These are phyloP conservation scores for Nycticebus coucang DNA, from an alignment of 2,113 vertebrate genomes.

Conservation along the genomic window DNA sequence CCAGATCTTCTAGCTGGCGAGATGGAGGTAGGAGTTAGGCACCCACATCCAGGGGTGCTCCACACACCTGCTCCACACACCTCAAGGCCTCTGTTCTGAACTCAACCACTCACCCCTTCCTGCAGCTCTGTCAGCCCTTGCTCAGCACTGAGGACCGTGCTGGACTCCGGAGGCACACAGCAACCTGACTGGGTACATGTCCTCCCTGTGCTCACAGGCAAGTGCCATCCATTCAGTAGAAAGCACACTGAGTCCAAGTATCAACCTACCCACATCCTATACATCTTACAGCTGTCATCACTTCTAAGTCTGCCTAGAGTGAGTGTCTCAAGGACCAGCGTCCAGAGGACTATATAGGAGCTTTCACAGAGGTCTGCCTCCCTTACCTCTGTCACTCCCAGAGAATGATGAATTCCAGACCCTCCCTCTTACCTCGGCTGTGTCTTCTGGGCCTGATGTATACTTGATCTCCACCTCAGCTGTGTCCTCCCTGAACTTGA, in stretches of 20 bases:
- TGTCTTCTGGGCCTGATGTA: background rate
- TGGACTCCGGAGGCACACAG: background rate
- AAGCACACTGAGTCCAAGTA: background rate
- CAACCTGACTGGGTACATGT: background rate
- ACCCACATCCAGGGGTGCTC: too few relatives aligned
- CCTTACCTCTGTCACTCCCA: background rate
- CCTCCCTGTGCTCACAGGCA: background rate
- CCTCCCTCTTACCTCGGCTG: background rate
- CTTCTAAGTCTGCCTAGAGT: background rate
- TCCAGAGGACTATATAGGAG: background rate
- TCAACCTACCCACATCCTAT: background rate
- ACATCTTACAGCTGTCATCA: background rate
- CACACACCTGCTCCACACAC: too few relatives aligned
- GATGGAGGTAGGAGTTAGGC: background rate
- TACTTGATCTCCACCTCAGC: background rate
- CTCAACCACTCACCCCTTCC: background rate
- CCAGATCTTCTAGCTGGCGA: constrained; percentile 88
- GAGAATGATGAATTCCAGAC: background rate
- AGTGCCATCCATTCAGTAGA: background rate
- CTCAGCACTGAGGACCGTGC: background rate
- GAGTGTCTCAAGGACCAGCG: background rate
- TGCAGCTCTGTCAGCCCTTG: accelerated
- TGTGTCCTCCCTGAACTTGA: background rate
- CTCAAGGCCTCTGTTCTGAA: background rate
- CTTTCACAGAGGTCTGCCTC: background rate